Conservation (phyloP, 2,888 invertebrate species). For the Mythimna vitellina region DNA sequence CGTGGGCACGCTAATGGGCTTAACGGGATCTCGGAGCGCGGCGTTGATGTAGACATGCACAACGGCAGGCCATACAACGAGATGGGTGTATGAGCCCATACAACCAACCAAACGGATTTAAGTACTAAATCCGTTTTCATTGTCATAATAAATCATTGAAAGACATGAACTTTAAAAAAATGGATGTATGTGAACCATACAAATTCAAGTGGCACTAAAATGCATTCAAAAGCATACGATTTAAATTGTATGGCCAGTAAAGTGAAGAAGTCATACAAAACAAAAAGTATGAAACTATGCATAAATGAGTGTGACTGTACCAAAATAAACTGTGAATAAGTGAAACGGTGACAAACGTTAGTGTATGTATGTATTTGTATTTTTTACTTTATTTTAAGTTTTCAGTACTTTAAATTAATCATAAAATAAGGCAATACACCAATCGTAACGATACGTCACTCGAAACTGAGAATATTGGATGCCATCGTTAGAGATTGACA, state of each 20-base stretch:
- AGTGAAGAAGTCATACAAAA: conserved; percentile 15
- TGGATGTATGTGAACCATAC: conserved; percentile 29
- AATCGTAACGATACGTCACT: neutral
- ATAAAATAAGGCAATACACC: conserved; percentile 8
- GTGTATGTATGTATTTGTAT: conserved; percentile 52
- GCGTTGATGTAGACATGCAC: conserved; percentile 77
- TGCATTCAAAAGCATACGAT: conserved; percentile 3
- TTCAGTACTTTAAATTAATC: conserved; percentile 40
- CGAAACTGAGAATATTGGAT: neutral
- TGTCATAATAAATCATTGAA: conserved; percentile 8
- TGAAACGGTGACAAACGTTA: conserved; percentile 54
- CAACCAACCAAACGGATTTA: conserved; percentile 31
- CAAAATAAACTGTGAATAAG: conserved; percentile 57
- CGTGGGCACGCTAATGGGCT: conserved; percentile 86
- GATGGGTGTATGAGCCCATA: conserved; percentile 80
- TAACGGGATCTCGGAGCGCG: conserved; percentile 86
- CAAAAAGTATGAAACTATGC: conserved; percentile 32
- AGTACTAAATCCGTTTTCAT: conserved; percentile 14
- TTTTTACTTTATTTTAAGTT: conserved; percentile 44
- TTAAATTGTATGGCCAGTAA: conserved; percentile 11
- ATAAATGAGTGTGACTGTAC: conserved; percentile 50
- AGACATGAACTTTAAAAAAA: conserved; percentile 20
- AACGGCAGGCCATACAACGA: conserved; percentile 84
- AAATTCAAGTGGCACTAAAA: conserved; percentile 15
- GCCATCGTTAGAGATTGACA: neutral